These are phyloP conservation scores for Peromyscus leucopus DNA, from an alignment of 2,113 vertebrate species.

Conservation along the genomic window DNA sequence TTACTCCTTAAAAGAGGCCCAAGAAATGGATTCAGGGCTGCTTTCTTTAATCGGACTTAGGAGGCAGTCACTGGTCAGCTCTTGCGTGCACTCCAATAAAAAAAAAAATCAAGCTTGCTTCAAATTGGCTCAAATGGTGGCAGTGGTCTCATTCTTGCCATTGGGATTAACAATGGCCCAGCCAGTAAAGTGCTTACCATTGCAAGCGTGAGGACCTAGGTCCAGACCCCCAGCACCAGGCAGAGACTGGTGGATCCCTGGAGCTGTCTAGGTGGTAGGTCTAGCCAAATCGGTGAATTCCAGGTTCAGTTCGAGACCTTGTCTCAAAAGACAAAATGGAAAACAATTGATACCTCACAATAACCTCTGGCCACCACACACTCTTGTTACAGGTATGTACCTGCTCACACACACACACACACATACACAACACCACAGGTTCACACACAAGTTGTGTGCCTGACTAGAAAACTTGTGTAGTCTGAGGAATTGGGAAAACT, in stretches of 20 bases:
- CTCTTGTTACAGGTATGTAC: neutral
- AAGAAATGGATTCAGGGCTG: too few relatives aligned
- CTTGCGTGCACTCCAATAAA: too few relatives aligned
- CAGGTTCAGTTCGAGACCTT: neutral
- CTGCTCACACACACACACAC: neutral
- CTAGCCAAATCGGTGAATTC: neutral
- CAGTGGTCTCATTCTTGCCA: neutral
- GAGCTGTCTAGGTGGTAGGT: neutral
- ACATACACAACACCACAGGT: neutral
- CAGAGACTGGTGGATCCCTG: neutral
- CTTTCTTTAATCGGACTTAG: too few relatives aligned
- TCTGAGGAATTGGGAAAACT: neutral
- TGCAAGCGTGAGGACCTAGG: neutral
- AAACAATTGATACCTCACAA: too few relatives aligned
- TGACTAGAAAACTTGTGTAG: conserved; percentile 33
- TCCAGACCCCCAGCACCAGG: neutral
- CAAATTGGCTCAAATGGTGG: neutral
- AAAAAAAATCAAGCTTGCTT: neutral
- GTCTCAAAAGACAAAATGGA: neutral
- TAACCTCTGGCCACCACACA: neutral
- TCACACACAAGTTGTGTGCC: neutral
- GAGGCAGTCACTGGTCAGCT: too few relatives aligned
- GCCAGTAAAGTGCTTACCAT: neutral
- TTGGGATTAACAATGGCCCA: neutral
- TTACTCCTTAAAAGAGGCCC: too few relatives aligned